Percentiles rank a stretch among this genome's conserved stretches.
Conservation (phyloP, 2,113 vertebrate genomes). For the Aldabrachelys gigantea region DNA sequence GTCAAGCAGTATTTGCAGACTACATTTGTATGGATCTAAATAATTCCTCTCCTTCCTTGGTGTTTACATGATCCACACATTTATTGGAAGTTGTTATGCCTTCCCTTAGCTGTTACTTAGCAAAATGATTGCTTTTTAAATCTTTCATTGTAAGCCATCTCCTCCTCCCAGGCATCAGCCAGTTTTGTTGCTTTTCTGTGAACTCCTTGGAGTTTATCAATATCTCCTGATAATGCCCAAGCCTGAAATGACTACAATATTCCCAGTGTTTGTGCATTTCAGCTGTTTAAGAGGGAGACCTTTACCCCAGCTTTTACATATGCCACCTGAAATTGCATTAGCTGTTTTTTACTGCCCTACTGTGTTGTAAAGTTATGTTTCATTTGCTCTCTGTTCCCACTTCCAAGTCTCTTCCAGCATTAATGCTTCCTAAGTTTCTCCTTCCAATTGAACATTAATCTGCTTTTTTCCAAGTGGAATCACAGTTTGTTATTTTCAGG, state of each 20-base stretch:
- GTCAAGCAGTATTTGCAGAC: background rate
- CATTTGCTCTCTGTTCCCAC: background rate
- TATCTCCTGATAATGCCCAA: background rate
- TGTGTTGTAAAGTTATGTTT: background rate
- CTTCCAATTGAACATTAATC: background rate
- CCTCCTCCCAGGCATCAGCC: background rate
- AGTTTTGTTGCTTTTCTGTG: background rate
- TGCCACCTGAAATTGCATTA: background rate
- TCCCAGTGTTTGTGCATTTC: background rate
- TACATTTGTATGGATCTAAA: background rate
- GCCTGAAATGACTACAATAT: background rate
- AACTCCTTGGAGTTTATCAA: background rate
- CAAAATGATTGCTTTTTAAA: background rate
- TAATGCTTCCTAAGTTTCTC: background rate
- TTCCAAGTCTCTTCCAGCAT: background rate
- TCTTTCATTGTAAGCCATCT: background rate
- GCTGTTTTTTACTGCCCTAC: background rate
- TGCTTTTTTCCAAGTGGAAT: background rate
- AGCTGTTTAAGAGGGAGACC: background rate
- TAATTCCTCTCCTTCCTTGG: background rate
- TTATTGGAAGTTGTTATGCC: background rate
- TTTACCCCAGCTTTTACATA: background rate
- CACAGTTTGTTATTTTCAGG: background rate
- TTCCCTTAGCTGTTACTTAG: background rate
- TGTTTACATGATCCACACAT: background rate